Conservation (phyloP, 2,113 vertebrate genomes). For the Leiothrix lutea region DNA sequence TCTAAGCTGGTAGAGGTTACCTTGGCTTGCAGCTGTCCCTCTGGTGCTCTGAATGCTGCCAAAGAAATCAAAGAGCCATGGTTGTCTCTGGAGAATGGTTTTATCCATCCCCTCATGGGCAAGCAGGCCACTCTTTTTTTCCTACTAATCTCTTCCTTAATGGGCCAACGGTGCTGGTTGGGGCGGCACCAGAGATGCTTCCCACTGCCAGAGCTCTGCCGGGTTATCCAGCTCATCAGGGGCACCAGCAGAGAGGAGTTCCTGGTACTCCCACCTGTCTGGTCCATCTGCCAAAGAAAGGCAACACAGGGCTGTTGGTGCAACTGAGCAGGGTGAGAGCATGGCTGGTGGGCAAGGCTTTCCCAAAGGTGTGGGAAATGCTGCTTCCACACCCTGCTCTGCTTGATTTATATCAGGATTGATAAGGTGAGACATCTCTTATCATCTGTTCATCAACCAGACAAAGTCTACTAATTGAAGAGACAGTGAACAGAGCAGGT, state of each 20-base stretch:
- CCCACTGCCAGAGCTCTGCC: background rate
- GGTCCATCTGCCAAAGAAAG: background rate
- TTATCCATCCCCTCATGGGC: background rate
- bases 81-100: background rate
- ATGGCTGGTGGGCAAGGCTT: background rate
- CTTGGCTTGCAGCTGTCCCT: background rate
- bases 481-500: background rate
- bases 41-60: background rate
- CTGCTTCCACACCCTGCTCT: background rate
- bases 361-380: background rate
- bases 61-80: background rate
- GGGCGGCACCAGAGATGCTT: accelerated
- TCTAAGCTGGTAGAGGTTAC: background rate
- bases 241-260: background rate
- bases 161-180: background rate
- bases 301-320: background rate
- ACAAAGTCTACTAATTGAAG: background rate
- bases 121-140: background rate
- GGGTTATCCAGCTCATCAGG: background rate
- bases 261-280: background rate
- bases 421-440: background rate
- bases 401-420: background rate
- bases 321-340: background rate
- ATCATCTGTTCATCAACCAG: background rate
- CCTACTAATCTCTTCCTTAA: background rate